Evolutionary conservation across 1,140 invertebrate genomes (phyloP), one percentile per base, ranked within the genome.

Genomic region (Armadillidium nasatum): DNA sequence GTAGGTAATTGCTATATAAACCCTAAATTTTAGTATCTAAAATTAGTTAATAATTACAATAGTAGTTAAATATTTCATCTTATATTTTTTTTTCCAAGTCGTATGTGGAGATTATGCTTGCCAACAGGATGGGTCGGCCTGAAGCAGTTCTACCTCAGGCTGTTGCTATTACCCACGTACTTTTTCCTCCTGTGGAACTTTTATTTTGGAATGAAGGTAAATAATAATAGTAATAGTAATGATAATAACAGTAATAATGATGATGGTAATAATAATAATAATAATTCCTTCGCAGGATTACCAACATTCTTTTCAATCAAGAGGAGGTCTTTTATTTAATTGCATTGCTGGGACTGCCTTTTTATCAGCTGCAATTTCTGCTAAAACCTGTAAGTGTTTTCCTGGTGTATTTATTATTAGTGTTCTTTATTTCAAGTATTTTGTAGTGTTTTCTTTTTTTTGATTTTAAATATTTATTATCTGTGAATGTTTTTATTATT

Each of bases 251-350:
- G 6, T 33, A 33, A 33, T 33, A 33, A 33, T 33, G 6, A 33
- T 33, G 6, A 33, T 33, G 6, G 6, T 33, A 33, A 33, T 33
- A 33, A 33, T 33, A 33, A 33, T 33, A 33, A 33, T 33, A 33
- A 33, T 33, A 33, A 33, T 23, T 72, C 4, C 33, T 79, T 83
- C 85, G 50, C 81, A 90, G 87, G 86, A 90, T 80, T 89, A 88
- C 82, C 90, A 93, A 80, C 88, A 90, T 79, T 89, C 90, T 9
- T 93, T 92, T 82, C 88, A 92, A 46, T 90, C 90, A 9, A 88
- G 89, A 82, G 92, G 89, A 83, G 93, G 93, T 10, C 86, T 96
- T 44, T 88, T 96, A 60, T 90, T 96, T 78, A 95, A 93, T 82
- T 89, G 90, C 75, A 85, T 96, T 73, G 89, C 89, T 13, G 87